Percentiles rank a stretch among this genome's conserved stretches.
These are phyloP conservation scores for Odocoileus hemionus DNA, from an alignment of 2,113 vertebrate genomes.

Conservation along the genomic window DNA sequence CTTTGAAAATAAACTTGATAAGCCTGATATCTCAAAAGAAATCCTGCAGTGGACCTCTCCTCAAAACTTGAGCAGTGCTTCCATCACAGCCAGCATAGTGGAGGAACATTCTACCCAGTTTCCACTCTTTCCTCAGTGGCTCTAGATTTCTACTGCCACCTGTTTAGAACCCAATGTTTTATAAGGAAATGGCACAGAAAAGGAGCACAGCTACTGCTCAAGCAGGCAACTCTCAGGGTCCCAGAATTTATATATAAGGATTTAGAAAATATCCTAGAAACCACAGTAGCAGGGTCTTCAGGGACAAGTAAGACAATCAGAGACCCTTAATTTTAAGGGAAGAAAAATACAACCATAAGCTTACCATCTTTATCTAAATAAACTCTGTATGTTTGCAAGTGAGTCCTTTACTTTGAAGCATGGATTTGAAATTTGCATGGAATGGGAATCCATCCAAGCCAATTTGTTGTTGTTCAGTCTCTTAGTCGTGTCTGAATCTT, in stretches of 20 bases:
- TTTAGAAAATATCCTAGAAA: slow-evolving; percentile 9
- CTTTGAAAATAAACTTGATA: slow-evolving; percentile 28
- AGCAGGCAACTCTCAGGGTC: background rate
- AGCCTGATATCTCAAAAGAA: slow-evolving; percentile 20
- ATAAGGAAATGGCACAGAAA: background rate
- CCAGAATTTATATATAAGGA: slow-evolving; percentile 15
- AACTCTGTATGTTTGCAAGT: background rate
- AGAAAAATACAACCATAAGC: background rate
- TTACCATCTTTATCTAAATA: background rate
- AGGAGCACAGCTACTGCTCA: background rate
- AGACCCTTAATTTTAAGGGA: background rate
- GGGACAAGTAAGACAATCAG: background rate
- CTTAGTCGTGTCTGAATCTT: background rate
- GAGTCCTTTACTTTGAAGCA: background rate
- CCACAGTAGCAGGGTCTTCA: background rate
- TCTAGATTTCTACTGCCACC: background rate
- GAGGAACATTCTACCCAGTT: background rate
- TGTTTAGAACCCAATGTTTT: background rate
- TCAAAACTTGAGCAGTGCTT: background rate
- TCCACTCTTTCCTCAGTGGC: background rate
- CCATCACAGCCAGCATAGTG: background rate
- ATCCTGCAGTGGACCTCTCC: background rate
- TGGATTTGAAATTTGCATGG: background rate
- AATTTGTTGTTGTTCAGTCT: background rate
- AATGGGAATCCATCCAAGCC: background rate